Evolutionary conservation across 2,113 vertebrate genomes (phyloP), one percentile per base, ranked within the genome.

Genomic region (Willisornis vidua): DNA sequence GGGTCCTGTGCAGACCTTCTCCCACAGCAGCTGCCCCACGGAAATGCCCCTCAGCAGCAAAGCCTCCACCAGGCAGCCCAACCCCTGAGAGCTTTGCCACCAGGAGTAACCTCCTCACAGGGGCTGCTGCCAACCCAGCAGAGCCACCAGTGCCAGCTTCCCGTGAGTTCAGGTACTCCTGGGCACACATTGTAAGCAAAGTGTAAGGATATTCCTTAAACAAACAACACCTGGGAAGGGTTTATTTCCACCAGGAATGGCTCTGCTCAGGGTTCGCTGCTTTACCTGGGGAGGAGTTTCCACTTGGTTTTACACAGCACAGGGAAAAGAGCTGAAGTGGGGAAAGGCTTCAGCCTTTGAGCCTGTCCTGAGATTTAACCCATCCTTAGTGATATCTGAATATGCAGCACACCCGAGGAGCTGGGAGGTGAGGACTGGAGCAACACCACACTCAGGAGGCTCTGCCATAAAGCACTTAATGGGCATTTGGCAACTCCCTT

Each of bases 151-250:
- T 1, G 5, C 1, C 70, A 51, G 61, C 73, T n/a, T 12, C 1
- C 19, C n/a, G 3, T 0, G 16, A 79, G 59, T 13, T 7, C 16
- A 68, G 39, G 19, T 0, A 18, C 14, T 76, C 35, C 55, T 77
- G 68, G 5, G 3, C 1, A 20, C 41, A 63, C 7, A 1, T 1
- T 9, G 11, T 65, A 19, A 79, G 3, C 51, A 8, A 23, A 31
- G 19, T 1, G 41, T 16, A 10, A 87, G 48, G 15, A 1, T 48
- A 28, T n/a, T 54, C 31, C 65, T 84, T 25, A 43, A 66, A 9
- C 25, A 41, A 78, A 2, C 29, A 25, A 1, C 12, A 9, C 3
- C 85, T 45, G 55, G 77, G 54, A 74, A 83, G 82, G 1, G 76
- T n/a, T 74, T 22, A 6, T 66, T 49, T 31, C 39, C 79, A 39